Evolutionary conservation across 2,113 vertebrate species (phyloP).

Genomic region (Alectura lathami): DNA sequence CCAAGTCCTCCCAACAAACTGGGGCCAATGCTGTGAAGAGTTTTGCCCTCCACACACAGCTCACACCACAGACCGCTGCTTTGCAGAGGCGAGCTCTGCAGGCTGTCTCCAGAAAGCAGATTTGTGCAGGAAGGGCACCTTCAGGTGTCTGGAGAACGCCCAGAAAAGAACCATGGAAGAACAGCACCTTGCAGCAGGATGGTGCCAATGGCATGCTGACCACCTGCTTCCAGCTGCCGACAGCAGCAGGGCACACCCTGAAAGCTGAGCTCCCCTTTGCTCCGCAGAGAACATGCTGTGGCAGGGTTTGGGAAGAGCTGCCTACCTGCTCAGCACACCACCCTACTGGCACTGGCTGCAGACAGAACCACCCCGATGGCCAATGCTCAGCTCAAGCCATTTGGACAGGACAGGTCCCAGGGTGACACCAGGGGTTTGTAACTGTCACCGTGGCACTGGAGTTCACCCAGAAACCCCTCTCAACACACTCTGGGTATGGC

Average conservation of each 20-base stretch:
- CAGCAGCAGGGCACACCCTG: not conserved
- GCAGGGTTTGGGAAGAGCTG: too few relatives aligned
- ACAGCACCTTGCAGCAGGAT: accelerated
- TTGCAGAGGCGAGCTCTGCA: not conserved
- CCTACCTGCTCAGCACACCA: too few relatives aligned
- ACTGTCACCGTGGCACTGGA: not conserved
- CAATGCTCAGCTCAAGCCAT: not conserved
- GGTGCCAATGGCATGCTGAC: not conserved
- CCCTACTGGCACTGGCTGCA: not conserved
- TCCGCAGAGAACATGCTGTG: too few relatives aligned
- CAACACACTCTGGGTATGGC: accelerated
- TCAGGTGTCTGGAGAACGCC: not conserved
- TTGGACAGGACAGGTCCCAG: not conserved
- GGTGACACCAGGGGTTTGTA: not conserved
- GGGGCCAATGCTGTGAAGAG: not conserved
- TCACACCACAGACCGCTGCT: accelerated
- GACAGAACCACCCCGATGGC: not conserved
- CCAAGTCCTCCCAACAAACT: not conserved
- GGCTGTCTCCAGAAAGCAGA: not conserved
- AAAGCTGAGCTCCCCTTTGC: not conserved
- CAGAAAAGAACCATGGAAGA: not conserved
- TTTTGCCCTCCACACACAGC: not conserved
- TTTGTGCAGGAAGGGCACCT: not conserved
- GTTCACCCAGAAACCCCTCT: not conserved
- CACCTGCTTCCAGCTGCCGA: not conserved